Base-by-base conservation (phyloP, 2,113 vertebrate genomes). In the Sinocyclocheilus rhinocerous region DNA sequence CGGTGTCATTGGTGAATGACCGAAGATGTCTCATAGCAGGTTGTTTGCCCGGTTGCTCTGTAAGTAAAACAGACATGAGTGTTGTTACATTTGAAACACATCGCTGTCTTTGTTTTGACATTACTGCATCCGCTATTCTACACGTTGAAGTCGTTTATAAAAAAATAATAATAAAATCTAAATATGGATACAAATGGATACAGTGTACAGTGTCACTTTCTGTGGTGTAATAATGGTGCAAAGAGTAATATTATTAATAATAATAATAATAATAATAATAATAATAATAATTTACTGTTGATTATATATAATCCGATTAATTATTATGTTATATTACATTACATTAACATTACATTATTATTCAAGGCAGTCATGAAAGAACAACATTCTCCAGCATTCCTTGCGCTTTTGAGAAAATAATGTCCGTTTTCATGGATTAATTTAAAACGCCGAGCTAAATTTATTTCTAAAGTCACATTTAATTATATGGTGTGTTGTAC, bases 1-100 rank as follows among this genome's bases (percentile, higher is more conserved):
- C 81, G 12, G 93, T 96, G 95, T 96, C 95, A 96, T 96, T 96
- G 95, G 92, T 91, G 92, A 94, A 91, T 94, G 95, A 95, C 95
- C 94, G 93, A 95, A 92, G 91, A 96, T 96, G 95, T 95, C 92
- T 87, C 94, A 93, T 84, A 90, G 93, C 90, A 94, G 95, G 90
- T 89, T 95, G 76, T 93, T 96, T 91, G 87, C 93, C 39, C 93
- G 92, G 90, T 93, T 96, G 89, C 93, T 96, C 75, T 89, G 95
- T 96, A 91, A 95, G 96, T 95, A 91, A 88, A 83, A 18, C 20
- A 13, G 39, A 63, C 5, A n/a, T 3, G 6, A 84, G 22, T 73
- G 26, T 73, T 42, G 20, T 57, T 39, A 22, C 11, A 10, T 24
- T 39, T 39, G 13, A 55, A 69, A 52, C 48, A 24, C 22, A 57